Base-by-base conservation (phyloP, 2,888 invertebrate genomes). In the Thereva unica region DNA sequence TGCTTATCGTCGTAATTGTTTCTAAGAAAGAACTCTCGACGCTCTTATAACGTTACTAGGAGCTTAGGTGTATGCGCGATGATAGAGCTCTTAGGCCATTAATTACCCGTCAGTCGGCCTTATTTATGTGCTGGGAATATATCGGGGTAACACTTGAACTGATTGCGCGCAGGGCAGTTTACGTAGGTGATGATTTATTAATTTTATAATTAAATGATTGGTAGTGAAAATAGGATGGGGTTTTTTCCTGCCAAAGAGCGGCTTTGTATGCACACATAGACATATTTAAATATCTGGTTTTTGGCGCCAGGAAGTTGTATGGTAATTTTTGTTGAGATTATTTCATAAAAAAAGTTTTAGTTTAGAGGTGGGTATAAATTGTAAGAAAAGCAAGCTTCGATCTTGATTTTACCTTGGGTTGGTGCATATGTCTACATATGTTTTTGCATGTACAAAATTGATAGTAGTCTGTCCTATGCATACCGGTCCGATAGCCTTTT, bases 1-100 rank as follows among this genome's bases (percentile, higher is more conserved):
- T 64, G 63, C 52, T 64, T 64, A 64, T 64, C 53, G 44, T 37
- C 44, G 53, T 64, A 64, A 64, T 64, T 64, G 63, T 64, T 64
- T 64, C 53, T 64, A 35, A 53, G 59, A 59, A 59, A 49, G 37
- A 35, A 34, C 5, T 10, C 45, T 37, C 7, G 47, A 8, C 23
- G 35, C 59, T 47, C 37, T 23, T 23, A 23, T 23, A 23, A 23
- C 23, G 23, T 23, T 23, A 23, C 23, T 23, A 23, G 23, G 23
- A 23, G 23, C 23, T 23, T 23, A 23, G 23, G 23, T 23, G 23
- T 23, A 23, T 23, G 23, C n/a, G 38, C 49, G 10, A 38, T 47
- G 59, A 47, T 23, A 23, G 23, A 23, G 23, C 23, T 23, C 23
- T 12, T 12, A 47, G 59, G 6, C 40, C 59, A 59, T 59, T 59